Percentiles rank a stretch among this genome's conserved stretches.
Evolutionary conservation across 2,797 vertebrate genomes (phyloP).

Genomic region (Lutjanus campechanus): DNA sequence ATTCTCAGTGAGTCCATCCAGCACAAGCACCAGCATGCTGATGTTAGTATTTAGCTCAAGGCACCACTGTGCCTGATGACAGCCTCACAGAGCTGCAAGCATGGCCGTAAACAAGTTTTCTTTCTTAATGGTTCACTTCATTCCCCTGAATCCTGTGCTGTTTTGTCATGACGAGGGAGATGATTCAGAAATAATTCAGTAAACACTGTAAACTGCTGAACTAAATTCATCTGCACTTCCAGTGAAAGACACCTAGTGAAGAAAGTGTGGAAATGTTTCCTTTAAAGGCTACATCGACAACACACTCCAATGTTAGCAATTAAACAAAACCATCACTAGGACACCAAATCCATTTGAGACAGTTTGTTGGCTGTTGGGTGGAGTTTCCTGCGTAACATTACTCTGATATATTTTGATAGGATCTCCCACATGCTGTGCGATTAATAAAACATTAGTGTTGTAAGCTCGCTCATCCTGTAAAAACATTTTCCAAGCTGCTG

Average conservation of each 20-base stretch:
- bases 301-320: slow-evolving; percentile 7
- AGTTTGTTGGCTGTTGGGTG: slow-evolving; percentile 17
- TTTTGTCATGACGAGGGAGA: neutral
- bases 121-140: too few relatives aligned
- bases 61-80: too few relatives aligned
- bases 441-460: slow-evolving; percentile 22
- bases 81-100: too few relatives aligned
- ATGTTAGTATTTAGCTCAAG: too few relatives aligned
- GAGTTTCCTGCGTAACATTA: neutral
- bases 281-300: slow-evolving; percentile 44
- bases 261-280: slow-evolving; percentile 12
- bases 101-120: too few relatives aligned
- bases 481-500: slow-evolving; percentile 19
- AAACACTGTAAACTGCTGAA: neutral
- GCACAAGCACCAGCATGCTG: too few relatives aligned
- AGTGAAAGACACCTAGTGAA: neutral
- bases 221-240: neutral
- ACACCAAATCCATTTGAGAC: neutral
- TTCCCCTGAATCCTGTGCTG: too few relatives aligned
- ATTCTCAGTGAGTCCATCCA: too few relatives aligned
- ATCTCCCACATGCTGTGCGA: slow-evolving; percentile 8
- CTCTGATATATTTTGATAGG: slow-evolving; percentile 16
- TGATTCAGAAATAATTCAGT: neutral
- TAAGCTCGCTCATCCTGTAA: slow-evolving; percentile 2
- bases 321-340: slow-evolving; percentile 1